A percentile compares a stretch with the other conserved stretches of the same genome.
Evolutionary conservation across 2,888 invertebrate genomes (phyloP).

Genomic region (Liodrosophila aerea): DNA sequence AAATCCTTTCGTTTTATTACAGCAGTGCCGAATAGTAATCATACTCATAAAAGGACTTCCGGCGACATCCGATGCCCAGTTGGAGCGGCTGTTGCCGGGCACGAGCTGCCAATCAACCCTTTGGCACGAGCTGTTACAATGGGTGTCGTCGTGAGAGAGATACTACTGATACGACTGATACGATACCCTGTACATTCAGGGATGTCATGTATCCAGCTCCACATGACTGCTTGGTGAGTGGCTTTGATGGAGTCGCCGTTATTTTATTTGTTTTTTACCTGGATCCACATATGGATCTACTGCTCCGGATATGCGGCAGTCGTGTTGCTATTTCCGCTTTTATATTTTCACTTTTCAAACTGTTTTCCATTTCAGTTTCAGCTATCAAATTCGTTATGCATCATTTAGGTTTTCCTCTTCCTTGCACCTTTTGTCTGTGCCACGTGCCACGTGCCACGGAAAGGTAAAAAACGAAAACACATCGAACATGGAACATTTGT

Average conservation of each 20-base stretch:
- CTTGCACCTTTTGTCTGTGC: constrained; percentile 67
- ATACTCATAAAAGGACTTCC: constrained; percentile 58
- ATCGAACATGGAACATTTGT: constrained; percentile 59
- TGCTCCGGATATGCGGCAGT: constrained; percentile 61
- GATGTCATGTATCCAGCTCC: too few relatives aligned
- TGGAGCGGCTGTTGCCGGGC: constrained; percentile 45
- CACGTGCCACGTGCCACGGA: constrained; percentile 70
- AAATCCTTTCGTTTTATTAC: constrained; percentile 78
- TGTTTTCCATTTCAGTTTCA: constrained; percentile 44
- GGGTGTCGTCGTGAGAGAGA: too few relatives aligned
- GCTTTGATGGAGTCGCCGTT: constrained; percentile 39
- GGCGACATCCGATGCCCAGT: constrained; percentile 28
- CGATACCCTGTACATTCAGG: too few relatives aligned
- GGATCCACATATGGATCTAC: constrained; percentile 38
- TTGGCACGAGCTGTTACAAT: constrained; percentile 46
- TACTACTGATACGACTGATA: too few relatives aligned
- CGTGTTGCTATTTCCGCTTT: constrained; percentile 54
- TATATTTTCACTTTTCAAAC: constrained; percentile 71
- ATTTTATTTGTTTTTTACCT: constrained; percentile 47
- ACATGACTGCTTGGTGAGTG: background rate
- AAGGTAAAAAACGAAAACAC: constrained; percentile 36
- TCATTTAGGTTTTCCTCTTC: constrained; percentile 57
- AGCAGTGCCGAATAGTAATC: constrained; percentile 21
- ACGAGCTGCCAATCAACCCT: constrained; percentile 55
- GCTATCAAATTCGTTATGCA: constrained; percentile 69